A percentile compares a stretch with the other conserved stretches of the same genome.
Conservation (phyloP, 2,113 vertebrate species). For the Vulpes vulpes region DNA sequence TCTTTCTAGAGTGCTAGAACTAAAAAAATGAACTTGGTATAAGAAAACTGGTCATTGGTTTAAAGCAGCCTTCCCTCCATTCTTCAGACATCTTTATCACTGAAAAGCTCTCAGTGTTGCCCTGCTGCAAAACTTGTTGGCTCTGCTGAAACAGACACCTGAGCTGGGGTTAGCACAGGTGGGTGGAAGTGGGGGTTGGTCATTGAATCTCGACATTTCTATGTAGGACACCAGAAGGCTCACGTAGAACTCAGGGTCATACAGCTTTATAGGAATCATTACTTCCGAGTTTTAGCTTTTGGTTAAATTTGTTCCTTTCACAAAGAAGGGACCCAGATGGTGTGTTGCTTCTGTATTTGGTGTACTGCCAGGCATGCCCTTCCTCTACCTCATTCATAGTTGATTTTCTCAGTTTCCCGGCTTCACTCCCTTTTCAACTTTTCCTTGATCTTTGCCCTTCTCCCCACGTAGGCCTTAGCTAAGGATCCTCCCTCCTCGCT, state of each 20-base stretch:
- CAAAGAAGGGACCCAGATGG: background rate
- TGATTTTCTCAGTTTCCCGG: background rate
- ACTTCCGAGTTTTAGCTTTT: background rate
- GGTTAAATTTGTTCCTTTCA: background rate
- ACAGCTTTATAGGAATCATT: background rate
- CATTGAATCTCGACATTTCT: background rate
- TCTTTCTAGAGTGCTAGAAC: background rate
- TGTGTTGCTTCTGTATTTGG: background rate
- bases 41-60: background rate
- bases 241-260: background rate
- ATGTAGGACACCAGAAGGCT: background rate
- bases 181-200: no score
- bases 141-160: background rate
- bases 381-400: background rate
- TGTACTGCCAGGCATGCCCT: background rate
- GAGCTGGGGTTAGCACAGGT: background rate
- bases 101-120: background rate
- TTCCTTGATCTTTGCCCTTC: background rate
- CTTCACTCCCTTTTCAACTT: background rate
- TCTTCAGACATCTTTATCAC: background rate
- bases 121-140: background rate
- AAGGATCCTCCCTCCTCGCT: fast-evolving
- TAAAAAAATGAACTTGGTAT: background rate
- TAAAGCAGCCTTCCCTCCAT: background rate
- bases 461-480: background rate